Evolutionary conservation across 2,113 vertebrate genomes (phyloP).

Genomic region (Felis chaus): DNA sequence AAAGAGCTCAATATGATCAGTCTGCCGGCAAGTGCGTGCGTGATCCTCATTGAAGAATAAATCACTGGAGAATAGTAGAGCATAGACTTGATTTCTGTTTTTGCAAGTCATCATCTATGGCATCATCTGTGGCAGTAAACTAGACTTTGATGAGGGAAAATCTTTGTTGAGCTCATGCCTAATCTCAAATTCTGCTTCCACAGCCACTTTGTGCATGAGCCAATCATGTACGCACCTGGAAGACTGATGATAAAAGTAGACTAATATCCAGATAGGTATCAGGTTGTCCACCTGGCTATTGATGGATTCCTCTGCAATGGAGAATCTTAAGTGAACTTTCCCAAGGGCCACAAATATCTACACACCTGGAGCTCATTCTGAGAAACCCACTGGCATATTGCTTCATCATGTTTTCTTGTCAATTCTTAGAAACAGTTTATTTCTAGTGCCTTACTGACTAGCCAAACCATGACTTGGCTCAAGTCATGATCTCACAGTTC

Average conservation of each 20-base stretch:
- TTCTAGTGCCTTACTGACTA: not conserved
- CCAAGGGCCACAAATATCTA: not conserved
- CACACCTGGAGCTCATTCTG: not conserved
- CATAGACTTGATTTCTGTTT: not conserved
- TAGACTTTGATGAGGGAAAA: not conserved
- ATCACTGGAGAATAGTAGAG: not conserved
- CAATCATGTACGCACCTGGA: rapidly evolving
- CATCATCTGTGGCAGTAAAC: not conserved
- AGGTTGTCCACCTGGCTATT: not conserved
- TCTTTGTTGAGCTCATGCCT: not conserved
- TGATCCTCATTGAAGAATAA: not conserved
- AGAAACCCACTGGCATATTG: not conserved
- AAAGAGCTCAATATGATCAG: not conserved
- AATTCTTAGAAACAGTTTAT: not conserved
- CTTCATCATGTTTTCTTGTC: not conserved
- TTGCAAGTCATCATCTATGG: not conserved
- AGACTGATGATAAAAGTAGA: not conserved
- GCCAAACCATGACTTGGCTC: not conserved
- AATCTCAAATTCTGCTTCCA: not conserved
- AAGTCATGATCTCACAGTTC: no score
- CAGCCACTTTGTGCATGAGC: not conserved
- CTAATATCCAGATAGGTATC: not conserved
- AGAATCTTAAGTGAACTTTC: not conserved
- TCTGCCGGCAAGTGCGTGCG: not conserved
- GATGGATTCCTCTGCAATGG: not conserved